Evolutionary conservation across 2,888 invertebrate species (phyloP), one percentile per base, ranked within the genome.

Genomic region (Scelioninae gen. 2): DNA sequence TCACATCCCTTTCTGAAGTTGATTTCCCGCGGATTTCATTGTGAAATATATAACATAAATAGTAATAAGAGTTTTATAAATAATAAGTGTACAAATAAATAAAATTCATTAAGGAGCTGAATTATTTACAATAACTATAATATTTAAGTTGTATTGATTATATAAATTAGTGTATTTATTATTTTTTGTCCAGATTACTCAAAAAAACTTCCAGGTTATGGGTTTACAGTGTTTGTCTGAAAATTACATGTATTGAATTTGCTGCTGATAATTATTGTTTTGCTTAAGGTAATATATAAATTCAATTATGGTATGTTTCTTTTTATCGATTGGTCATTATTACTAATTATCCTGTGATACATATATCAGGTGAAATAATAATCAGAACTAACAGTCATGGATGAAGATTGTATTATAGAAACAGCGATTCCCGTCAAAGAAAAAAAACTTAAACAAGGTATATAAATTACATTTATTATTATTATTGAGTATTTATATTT

Each of bases 391-490:
- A 22, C 33, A 33, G 41, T 50, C 57, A 78, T 82, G 67, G 77
- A 80, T 55, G 75, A 74, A 33, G 84, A 84, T 18, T 79, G 79
- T 68, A 41, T 48, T 31, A 48, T 79, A 10, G 76, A 80, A n/a
- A n/a, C 57, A 31, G 75, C 75, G 7, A 63, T 65, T n/a, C 75
- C 78, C 10, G 57, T 77, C 0, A 83, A 81, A 52, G 77, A 75
- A 55, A 85, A 83, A 61, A 84, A 83, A 73, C 45, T 82, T 58
- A 84, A 81, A 67, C 84, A 85, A 81, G 83, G 85, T n/a, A n/a
- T 85, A 80, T 25, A 7, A 11, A 28, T 31, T 13, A 28, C 15
- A 18, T 53, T 22, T 37, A n/a, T 48, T 2, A 35, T 6, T 35
- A 13, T 7, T 15, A 31, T 25, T 31, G 22, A 43, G 19, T 19